Base-by-base conservation (phyloP, 2,888 invertebrate species). In the Sepiola atlantica region DNA sequence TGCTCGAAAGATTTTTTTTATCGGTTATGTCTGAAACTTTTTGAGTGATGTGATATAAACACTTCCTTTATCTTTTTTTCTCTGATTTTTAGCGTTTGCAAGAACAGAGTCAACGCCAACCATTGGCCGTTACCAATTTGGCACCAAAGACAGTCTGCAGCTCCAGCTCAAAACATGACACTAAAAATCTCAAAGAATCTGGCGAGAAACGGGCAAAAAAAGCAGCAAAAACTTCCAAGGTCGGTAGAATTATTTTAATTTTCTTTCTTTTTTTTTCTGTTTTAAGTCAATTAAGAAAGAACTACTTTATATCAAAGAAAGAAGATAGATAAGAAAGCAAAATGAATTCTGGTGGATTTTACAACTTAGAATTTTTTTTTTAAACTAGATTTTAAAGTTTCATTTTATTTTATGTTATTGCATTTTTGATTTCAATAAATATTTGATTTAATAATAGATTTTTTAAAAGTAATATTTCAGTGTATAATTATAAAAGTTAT, bases 61-160 rank as follows among this genome's bases (percentile, higher is more conserved):
- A n/a, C n/a, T n/a, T n/a, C 2, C 12, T 28, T 28, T 28, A 10
- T n/a, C 2, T 77, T 20, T n/a, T 77, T n/a, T 4, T 21, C n/a
- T 14, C 10, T 77, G 12, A 12, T 18, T 54, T 92, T 92, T 92
- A 92, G 92, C 92, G 92, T 45, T 55, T 92, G 28, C 54, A 92
- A 18, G 92, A 92, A 45, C 92, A 92, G 92, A 92, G 54, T 92
- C 92, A 92, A 14, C 45, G 55, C 28, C 92, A 92, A 28, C 45
- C 55, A 55, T 32, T 77, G 14, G 2, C 32, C n/a, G 18, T 92
- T 55, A 45, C 92, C 92, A 92, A 18, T 10, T 92, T 92, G 55
- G 54, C 54, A 92, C 92, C 45, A 54, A 55, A 92, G 54, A 54
- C 45, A 28, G 21, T 24, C 61, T 6, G 24, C 61, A 61, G 8